Percentiles rank a stretch among this genome's conserved stretches.
These are phyloP conservation scores for Cantharis nigra DNA, from an alignment of 2,888 invertebrate species.

Conservation along the genomic window DNA sequence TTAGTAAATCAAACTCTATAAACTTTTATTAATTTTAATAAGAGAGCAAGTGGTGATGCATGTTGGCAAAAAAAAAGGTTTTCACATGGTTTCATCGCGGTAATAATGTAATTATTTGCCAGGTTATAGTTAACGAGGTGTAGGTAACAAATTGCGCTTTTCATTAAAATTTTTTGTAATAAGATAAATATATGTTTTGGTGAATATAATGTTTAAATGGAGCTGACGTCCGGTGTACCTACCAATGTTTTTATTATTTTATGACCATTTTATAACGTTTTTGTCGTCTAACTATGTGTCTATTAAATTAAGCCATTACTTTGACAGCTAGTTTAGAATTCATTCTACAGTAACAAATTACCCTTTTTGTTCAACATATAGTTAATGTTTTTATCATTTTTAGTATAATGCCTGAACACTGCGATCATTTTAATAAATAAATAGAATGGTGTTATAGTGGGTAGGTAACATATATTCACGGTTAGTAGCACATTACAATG, in stretches of 20 bases:
- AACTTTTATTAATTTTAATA: neutral
- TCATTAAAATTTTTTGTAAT: neutral
- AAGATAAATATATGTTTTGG: slow-evolving; percentile 32
- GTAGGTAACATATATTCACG: slow-evolving; percentile 13
- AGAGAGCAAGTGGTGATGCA: neutral
- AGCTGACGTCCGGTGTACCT: slow-evolving; percentile 38
- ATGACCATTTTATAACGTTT: slow-evolving; percentile 33
- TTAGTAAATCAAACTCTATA: neutral
- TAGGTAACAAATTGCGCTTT: neutral
- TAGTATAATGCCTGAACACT: slow-evolving; percentile 23
- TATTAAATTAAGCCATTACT: slow-evolving; percentile 45
- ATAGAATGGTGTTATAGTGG: slow-evolving; percentile 6
- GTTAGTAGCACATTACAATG: slow-evolving; percentile 24
- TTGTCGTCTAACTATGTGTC: slow-evolving; percentile 24
- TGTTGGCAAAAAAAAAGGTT: slow-evolving; percentile 7
- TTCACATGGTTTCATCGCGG: slow-evolving; percentile 23
- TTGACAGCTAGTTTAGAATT: slow-evolving; percentile 39
- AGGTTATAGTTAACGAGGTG: slow-evolving; percentile 15
- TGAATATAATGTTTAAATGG: slow-evolving; percentile 29
- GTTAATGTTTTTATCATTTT: slow-evolving; percentile 34
- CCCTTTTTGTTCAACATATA: slow-evolving; percentile 39
- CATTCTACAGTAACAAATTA: slow-evolving; percentile 44
- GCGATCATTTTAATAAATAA: slow-evolving; percentile 33
- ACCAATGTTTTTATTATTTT: slow-evolving; percentile 36
- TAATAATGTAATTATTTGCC: slow-evolving; percentile 8